phyloP scores from a whole-genome alignment of 2,888 invertebrate species.

The Parasteatoda lunata region DNA sequence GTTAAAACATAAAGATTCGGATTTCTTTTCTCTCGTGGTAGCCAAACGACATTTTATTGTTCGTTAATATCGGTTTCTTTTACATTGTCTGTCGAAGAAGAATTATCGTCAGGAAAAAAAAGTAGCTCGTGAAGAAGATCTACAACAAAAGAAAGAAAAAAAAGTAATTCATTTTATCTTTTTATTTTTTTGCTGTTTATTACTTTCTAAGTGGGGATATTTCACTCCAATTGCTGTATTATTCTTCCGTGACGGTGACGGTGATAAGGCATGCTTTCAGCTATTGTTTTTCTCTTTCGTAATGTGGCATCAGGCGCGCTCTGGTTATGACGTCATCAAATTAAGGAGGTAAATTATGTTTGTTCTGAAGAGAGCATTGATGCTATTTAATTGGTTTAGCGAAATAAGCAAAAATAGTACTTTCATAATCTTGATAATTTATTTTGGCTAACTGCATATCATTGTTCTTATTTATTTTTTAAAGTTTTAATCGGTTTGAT shows the following conservation, averaged over 20 bases:
- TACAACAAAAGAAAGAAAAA: slow-evolving; percentile 41
- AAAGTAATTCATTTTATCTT: slow-evolving; percentile 29
- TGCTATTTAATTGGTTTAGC: no score
- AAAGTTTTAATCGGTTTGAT: no score
- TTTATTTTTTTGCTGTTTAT: slow-evolving; percentile 43
- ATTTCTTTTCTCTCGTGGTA: slow-evolving; percentile 21
- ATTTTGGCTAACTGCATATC: no score
- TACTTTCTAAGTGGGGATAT: slow-evolving; percentile 58
- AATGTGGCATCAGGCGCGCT: slow-evolving; percentile 18
- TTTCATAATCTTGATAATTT: no score
- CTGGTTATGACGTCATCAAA: slow-evolving; percentile 39
- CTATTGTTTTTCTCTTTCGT: slow-evolving; percentile 36
- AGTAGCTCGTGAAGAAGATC: slow-evolving; percentile 40
- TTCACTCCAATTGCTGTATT: slow-evolving; percentile 47
- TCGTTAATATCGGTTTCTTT: slow-evolving; percentile 47
- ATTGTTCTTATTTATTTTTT: no score
- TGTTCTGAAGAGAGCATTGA: no score
- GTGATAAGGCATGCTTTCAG: slow-evolving; percentile 42
- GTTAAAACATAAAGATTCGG: slow-evolving; percentile 43
- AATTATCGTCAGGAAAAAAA: slow-evolving; percentile 61
- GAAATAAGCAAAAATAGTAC: no score
- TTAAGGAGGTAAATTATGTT: no score
- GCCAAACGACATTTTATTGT: slow-evolving; percentile 63
- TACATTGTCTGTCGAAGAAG: slow-evolving; percentile 33
- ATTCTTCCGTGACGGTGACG: slow-evolving; percentile 43